These are phyloP conservation scores for Cetonia aurata DNA, from an alignment of 2,888 invertebrate species.

Conservation along the genomic window DNA sequence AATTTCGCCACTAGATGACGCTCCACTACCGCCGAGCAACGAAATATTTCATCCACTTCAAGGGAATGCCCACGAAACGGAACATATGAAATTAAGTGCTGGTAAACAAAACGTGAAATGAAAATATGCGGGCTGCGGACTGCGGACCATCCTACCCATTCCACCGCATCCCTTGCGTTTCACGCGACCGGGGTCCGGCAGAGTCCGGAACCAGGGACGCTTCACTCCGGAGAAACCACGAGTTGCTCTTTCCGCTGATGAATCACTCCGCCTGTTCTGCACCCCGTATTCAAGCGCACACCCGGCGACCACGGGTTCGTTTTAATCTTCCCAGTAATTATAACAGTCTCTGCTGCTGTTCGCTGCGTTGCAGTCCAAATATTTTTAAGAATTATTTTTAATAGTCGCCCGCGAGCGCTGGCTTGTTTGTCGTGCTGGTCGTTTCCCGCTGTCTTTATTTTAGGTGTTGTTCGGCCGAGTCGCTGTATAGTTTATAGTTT, in stretches of 20 bases:
- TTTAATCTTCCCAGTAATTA: conserved; percentile 51
- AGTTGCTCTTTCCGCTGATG: conserved; percentile 59
- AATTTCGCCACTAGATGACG: no score
- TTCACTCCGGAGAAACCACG: conserved; percentile 53
- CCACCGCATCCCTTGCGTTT: no score
- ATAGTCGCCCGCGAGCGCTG: neutral
- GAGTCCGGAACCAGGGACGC: conserved; percentile 35
- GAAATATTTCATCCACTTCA: conserved; percentile 15
- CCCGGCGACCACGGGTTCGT: conserved; percentile 46
- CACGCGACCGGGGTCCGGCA: neutral
- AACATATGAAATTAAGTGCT: conserved; percentile 34
- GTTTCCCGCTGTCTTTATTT: no score
- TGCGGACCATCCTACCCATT: conserved; percentile 1
- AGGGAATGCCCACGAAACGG: conserved; percentile 5
- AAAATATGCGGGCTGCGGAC: conserved; percentile 26
- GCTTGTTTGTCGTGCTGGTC: neutral
- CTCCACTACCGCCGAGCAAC: neutral
- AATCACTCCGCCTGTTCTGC: conserved; percentile 55
- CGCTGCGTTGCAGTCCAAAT: conserved; percentile 34
- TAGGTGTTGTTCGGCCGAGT: no score
- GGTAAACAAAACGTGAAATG: conserved; percentile 40
- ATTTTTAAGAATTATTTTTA: conserved; percentile 40
- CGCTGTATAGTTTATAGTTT: no score
- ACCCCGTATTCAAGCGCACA: conserved; percentile 54
- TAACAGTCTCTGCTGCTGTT: conserved; percentile 44